phyloP scores from a whole-genome alignment of 2,113 vertebrate genomes.

The Pygoscelis antarcticus region DNA sequence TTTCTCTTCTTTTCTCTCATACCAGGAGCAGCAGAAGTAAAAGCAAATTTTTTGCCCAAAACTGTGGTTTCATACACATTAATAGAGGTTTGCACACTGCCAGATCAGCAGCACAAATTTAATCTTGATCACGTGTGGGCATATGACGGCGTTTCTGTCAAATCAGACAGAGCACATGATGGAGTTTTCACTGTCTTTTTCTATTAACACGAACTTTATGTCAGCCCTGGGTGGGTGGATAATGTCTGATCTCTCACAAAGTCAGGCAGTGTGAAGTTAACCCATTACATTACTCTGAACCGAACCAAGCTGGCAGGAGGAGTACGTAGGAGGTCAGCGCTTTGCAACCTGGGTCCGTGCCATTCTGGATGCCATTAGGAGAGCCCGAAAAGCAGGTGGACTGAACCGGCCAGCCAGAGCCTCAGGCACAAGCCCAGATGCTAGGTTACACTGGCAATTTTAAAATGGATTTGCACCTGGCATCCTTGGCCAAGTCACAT shows the following conservation, averaged over 20 bases:
- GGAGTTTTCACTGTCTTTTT: neutral
- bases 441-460: fast-evolving
- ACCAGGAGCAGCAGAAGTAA: neutral
- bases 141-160: neutral
- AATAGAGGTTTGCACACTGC: neutral
- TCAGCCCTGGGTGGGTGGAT: neutral
- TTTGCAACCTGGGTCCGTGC: neutral
- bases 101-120: neutral
- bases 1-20: neutral
- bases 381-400: neutral
- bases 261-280: neutral
- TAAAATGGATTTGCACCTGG: neutral
- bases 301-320: fast-evolving
- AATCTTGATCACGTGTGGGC: neutral
- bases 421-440: neutral
- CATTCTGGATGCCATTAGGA: neutral
- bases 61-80: neutral
- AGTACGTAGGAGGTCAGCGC: fast-evolving
- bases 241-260: neutral
- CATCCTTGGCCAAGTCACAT: fast-evolving
- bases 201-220: neutral
- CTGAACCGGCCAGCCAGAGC: neutral
- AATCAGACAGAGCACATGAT: neutral
- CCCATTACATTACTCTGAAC: neutral
- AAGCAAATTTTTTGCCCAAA: neutral